Evolutionary conservation across 1,140 invertebrate species (phyloP).

Genomic region (Batillaria attramentaria): DNA sequence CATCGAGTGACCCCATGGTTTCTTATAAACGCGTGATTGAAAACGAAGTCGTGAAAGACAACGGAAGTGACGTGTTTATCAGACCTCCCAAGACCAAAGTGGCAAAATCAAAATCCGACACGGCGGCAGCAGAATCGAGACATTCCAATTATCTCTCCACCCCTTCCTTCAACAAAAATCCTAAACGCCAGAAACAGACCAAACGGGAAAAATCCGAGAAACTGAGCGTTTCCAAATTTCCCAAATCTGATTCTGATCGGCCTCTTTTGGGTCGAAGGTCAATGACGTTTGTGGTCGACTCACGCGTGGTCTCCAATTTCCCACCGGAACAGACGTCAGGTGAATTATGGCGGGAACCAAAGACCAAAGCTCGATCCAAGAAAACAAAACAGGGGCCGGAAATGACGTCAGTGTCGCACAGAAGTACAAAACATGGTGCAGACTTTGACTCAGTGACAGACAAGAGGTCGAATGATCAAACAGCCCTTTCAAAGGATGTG

Average conservation of each 20-base stretch:
- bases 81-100: background rate
- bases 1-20: background rate
- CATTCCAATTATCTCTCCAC: background rate
- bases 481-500: no score
- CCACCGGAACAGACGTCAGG: no score
- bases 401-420: no score
- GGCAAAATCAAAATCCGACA: background rate
- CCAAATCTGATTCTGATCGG: background rate
- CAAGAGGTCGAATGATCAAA: no score
- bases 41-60: conserved; percentile 5
- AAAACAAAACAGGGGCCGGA: no score
- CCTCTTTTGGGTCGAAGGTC: background rate
- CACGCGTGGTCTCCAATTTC: background rate
- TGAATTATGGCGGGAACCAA: no score
- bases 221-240: background rate
- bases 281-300: conserved; percentile 7
- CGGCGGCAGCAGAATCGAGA: background rate
- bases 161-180: background rate
- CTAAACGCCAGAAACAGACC: background rate
- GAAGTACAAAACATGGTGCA: no score
- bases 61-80: background rate
- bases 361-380: no score
- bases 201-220: background rate
- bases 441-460: no score
- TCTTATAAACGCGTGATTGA: conserved; percentile 18